Base-by-base conservation (phyloP, 1,140 invertebrate species). In the Heliconius nattereri region DNA sequence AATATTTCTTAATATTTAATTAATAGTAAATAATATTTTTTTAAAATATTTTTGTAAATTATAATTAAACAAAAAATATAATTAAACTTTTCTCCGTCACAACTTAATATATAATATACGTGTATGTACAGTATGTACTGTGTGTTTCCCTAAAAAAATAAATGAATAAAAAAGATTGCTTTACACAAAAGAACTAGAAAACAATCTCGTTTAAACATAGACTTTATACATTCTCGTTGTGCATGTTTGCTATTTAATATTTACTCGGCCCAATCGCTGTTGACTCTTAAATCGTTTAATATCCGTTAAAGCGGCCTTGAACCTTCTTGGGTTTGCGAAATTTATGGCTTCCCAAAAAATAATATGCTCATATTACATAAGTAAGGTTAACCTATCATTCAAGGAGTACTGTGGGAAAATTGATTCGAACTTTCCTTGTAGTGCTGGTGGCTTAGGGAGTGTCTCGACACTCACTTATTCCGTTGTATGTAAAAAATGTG, bases 271-370 rank as follows among this genome's bases (percentile, higher is more conserved):
- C 57, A 60, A 60, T 26, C n/a, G 57, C 8, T 60, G 57, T 75
- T 75, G 23, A 60, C 32, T 75, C n/a, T 26, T 7, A 26, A 76
- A 70, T 60, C 70, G 75, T 26, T 76, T 26, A 57, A 70, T 60
- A 76, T 76, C 57, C 75, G 75, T 76, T 32, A 76, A 57, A 40
- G 37, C 32, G 75, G 9, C 75, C 75, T 76, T 76, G 75, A 76
- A 66, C 35, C 35, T 70, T 45, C 57, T 11, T 2, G 8, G 23
- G 7, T 26, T 60, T 60, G 9, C 23, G 23, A 60, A 60, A 60
- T 60, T 60, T n/a, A 60, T 60, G 23, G 23, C n/a, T 26, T 60
- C 23, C 54, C 23, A 60, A 60, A 23, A 60, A 60, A 60, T 60
- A 60, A 60, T 26, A 26, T 26, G 19, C 26, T 3, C 7, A 60